These are phyloP conservation scores for Drosophila nr. fundita DNA, from an alignment of 2,888 invertebrate genomes.

Conservation along the genomic window DNA sequence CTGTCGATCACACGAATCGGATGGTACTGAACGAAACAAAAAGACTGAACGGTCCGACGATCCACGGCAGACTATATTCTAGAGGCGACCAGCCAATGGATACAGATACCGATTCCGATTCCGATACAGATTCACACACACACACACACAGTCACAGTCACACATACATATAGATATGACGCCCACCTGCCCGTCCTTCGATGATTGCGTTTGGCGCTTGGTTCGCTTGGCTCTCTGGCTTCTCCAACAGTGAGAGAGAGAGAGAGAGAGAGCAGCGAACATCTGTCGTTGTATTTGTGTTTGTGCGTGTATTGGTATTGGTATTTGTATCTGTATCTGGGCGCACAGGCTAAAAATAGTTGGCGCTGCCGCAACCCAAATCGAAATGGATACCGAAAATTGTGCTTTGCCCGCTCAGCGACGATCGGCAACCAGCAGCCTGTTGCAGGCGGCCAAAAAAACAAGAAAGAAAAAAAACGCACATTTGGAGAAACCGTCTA, in stretches of 20 bases:
- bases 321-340: slow-evolving; percentile 79
- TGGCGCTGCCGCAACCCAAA: slow-evolving; percentile 66
- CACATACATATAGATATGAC: slow-evolving; percentile 21
- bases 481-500: slow-evolving; percentile 62
- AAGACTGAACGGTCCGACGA: slow-evolving; percentile 86
- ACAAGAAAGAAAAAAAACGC: slow-evolving; percentile 11
- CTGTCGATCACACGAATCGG: slow-evolving; percentile 84
- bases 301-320: slow-evolving; percentile 7
- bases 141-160: slow-evolving; percentile 21
- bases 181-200: slow-evolving; percentile 75
- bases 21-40: slow-evolving; percentile 84
- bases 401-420: slow-evolving; percentile 32
- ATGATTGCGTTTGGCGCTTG: slow-evolving; percentile 17
- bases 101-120: slow-evolving; percentile 73
- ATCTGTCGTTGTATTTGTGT: slow-evolving; percentile 3
- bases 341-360: slow-evolving; percentile 84
- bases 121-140: slow-evolving; percentile 54
- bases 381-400: slow-evolving; percentile 84
- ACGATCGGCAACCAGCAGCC: slow-evolving; percentile 38
- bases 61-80: slow-evolving; percentile 85
- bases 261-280: slow-evolving; percentile 14
- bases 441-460: slow-evolving; percentile 41
- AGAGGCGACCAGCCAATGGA: slow-evolving; percentile 75
- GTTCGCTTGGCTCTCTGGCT: slow-evolving; percentile 6
- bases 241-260: neutral